Evolutionary conservation across 2,888 invertebrate genomes (phyloP), one percentile per base, ranked within the genome.

Genomic region (Timema cristinae): DNA sequence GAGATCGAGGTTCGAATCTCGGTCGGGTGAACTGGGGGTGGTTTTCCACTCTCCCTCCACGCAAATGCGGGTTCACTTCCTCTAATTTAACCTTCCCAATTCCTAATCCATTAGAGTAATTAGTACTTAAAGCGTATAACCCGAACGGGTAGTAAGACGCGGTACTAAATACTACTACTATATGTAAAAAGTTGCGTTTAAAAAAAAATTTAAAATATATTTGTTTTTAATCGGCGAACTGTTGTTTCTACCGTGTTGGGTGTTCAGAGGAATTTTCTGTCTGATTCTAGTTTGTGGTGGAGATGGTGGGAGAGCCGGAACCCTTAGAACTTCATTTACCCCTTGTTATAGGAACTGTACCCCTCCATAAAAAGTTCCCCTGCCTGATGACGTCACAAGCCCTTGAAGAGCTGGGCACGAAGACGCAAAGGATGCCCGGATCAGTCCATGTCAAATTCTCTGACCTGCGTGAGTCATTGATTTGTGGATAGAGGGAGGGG

Each of bases 311-410:
- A 16, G 75, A 75, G 11, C 75, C 73, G 61, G 77, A 76, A 13
- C 78, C 77, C 0, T 71, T 79, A 59, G 74, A 75, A 16, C 74
- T 79, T 16, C 73, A 74, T 11, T 75, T 79, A 72, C 79, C 79
- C 0, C 73, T 79, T 49, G 74, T 78, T 49, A 71, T 79, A 8
- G 79, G 79, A 2, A 78, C 77, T 48, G 76, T 79, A n/a, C 79
- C 79, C 2, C 74, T 79, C 2, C 75, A 76, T 59, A 76, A 76
- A 50, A 75, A 77, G 56, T 78, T 79, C 73, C 68, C 72, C 2
- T 56, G 71, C 8, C 72, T 78, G 67, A 56, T 66, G 16, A 54
- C 68, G 13, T 49, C 68, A 0, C 61, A 67, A 0, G 68, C 71
- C 5, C 70, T 51, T 8, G 32, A 56, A 6, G 59, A n/a, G 0